Evolutionary conservation across 2,113 vertebrate species (phyloP), one percentile per base, ranked within the genome.

Genomic region (Serilophus lunatus): DNA sequence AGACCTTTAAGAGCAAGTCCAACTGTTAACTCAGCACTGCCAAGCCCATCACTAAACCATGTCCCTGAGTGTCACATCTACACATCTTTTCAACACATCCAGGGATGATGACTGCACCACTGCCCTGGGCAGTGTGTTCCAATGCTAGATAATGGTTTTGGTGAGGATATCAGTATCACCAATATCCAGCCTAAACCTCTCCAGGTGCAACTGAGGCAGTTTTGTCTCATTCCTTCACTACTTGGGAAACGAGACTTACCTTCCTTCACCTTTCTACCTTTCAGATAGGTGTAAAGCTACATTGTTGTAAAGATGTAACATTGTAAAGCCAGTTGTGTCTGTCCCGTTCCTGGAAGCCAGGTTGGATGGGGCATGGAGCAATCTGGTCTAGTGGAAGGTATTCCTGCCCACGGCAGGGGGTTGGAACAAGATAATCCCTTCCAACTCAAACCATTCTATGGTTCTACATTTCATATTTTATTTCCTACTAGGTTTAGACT

Each of bases 141-240:
- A 60, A 1, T 4, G 23, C 10, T 8, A 63, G 3, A 25, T 2
- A 63, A 56, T 0, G 1, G 7, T 50, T 26, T 14, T 3, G 1
- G 17, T 11, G 3, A 31, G 54, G 19, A 45, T 20, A 22, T 47
- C 45, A 47, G 45, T 22, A 47, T 9, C 45, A 47, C 49, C 23
- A 18, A 60, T 16, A 16, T 15, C 40, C 20, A 51, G 18, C 16
- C 5, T 25, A 72, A 89, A n/a, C 6, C 36, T 51, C 6, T 19
- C 13, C 8, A 31, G 28, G 25, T 1, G 0, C 28, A 80, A 40
- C 0, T 36, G 33, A 66, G 53, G 38, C 38, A 4, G 0, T 29
- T 66, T 50, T 18, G 15, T 66, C 36, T 79, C 18, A 3, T 33
- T 19, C 60, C 33, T 1, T 42, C 8, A 33, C 28, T 18, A 20